These are phyloP conservation scores for Galerucella nymphaeae DNA, from an alignment of 2,888 invertebrate genomes.

Conservation along the genomic window DNA sequence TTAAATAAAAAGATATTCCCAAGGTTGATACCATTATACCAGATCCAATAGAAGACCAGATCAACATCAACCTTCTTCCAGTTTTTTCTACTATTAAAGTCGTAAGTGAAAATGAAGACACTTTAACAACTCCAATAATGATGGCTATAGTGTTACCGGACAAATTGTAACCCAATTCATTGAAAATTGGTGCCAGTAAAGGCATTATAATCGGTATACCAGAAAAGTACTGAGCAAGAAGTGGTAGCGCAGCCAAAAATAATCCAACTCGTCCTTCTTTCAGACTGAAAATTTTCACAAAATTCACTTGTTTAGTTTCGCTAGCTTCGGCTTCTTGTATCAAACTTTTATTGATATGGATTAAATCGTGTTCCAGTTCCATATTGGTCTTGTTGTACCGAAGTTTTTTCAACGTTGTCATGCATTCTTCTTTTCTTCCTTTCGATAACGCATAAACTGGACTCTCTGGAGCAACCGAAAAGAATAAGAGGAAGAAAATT, in stretches of 20 bases:
- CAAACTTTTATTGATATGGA: conserved; percentile 12
- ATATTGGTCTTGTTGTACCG: conserved; percentile 10
- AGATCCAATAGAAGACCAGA: conserved; percentile 75
- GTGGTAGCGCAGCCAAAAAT: conserved; percentile 20
- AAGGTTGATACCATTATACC: conserved; percentile 69
- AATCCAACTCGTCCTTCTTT: conserved; percentile 21
- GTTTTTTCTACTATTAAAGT: conserved; percentile 80
- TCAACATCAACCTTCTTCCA: conserved; percentile 76
- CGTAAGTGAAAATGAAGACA: conserved; percentile 73
- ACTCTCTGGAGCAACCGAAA: conserved; percentile 21
- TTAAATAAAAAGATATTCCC: conserved; percentile 73
- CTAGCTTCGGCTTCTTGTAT: background rate
- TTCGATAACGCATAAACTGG: conserved; percentile 22
- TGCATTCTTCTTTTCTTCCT: conserved; percentile 3
- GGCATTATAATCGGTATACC: conserved; percentile 29
- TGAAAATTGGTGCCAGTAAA: conserved; percentile 32
- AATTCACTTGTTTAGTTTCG: background rate
- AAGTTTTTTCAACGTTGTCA: conserved; percentile 12
- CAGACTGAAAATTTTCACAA: background rate
- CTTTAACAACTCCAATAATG: conserved; percentile 66
- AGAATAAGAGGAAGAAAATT: background rate
- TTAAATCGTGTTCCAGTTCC: conserved; percentile 25
- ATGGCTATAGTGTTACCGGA: conserved; percentile 30
- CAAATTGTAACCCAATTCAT: conserved; percentile 9
- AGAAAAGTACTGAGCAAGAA: background rate